A percentile compares a stretch with the other conserved stretches of the same genome.
Conservation (phyloP, 2,797 vertebrate species). For the Poeciliopsis turneri region DNA sequence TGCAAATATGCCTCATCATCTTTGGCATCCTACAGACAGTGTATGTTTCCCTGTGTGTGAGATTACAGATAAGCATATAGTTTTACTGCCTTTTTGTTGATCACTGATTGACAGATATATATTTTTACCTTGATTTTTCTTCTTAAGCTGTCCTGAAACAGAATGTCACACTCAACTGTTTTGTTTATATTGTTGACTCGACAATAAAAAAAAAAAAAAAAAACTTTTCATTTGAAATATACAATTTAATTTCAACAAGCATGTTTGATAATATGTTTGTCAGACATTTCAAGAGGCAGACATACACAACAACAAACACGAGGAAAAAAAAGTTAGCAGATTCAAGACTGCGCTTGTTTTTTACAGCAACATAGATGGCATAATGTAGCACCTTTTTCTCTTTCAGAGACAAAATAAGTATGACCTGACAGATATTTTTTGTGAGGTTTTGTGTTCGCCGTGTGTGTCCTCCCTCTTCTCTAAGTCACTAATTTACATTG, state of each 20-base stretch:
- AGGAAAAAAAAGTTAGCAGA: constrained; percentile 67
- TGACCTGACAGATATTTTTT: constrained; percentile 64
- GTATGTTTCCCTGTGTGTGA: constrained; percentile 34
- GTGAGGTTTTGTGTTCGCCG: constrained; percentile 69
- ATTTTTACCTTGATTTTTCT: constrained; percentile 33
- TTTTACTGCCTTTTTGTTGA: constrained; percentile 11
- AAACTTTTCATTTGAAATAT: constrained; percentile 87
- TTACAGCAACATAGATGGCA: constrained; percentile 75
- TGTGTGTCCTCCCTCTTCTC: constrained; percentile 54
- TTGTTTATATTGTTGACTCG: constrained; percentile 68
- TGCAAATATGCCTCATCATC: constrained; percentile 42
- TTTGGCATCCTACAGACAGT: constrained; percentile 55
- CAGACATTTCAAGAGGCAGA: constrained; percentile 81
- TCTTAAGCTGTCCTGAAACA: constrained; percentile 32
- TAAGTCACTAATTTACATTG: constrained; percentile 38
- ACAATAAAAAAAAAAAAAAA: constrained; percentile 64
- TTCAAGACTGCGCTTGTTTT: constrained; percentile 78
- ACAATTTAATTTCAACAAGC: constrained; percentile 85
- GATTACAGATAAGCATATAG: constrained; percentile 19
- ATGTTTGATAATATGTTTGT: constrained; percentile 82
- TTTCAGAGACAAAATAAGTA: constrained; percentile 69
- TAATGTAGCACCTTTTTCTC: constrained; percentile 82
- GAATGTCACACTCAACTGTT: constrained; percentile 65
- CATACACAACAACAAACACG: constrained; percentile 69
- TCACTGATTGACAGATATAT: constrained; percentile 28